Percentiles rank a stretch among this genome's conserved stretches.
These are phyloP conservation scores for Eumerus sabulonum DNA, from an alignment of 2,888 invertebrate species.

Conservation along the genomic window DNA sequence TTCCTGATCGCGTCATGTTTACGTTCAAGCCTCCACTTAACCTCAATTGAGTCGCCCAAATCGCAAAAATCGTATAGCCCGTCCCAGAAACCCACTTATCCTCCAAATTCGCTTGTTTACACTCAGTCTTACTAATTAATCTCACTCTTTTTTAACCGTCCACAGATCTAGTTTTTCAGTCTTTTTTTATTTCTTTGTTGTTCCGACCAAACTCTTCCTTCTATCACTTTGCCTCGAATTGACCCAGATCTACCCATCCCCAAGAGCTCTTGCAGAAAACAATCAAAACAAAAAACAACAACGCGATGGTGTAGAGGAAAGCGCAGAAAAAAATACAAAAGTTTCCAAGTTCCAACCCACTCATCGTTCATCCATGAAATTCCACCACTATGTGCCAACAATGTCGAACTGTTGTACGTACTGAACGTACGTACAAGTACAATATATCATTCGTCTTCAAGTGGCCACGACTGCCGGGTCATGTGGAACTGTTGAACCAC, in stretches of 20 bases:
- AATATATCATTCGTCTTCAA: conserved; percentile 12
- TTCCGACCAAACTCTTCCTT: conserved; percentile 30
- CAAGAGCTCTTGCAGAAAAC: conserved; percentile 15
- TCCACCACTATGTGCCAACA: conserved; percentile 17
- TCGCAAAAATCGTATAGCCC: neutral
- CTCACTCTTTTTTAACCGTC: neutral
- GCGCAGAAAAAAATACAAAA: conserved; percentile 1
- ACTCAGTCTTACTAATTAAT: conserved; percentile 29
- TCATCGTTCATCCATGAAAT: conserved; percentile 26
- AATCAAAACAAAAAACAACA: conserved; percentile 7
- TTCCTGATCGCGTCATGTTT: no score
- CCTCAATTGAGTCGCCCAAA: no score
- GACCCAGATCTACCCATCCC: conserved; percentile 57
- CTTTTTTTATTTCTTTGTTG: no score
- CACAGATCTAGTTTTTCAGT: no score
- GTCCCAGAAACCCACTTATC: conserved; percentile 7
- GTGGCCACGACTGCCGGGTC: conserved; percentile 27
- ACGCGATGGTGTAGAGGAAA: neutral
- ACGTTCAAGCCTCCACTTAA: no score
- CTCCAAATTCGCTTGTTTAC: conserved; percentile 6
- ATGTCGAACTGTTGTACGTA: neutral
- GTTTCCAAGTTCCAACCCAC: conserved; percentile 5
- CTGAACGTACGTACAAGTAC: no score
- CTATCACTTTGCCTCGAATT: conserved; percentile 55
- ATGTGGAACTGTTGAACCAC: conserved; percentile 36